Evolutionary conservation across 1,140 invertebrate genomes (phyloP).

Genomic region (Drosophila virilis): DNA sequence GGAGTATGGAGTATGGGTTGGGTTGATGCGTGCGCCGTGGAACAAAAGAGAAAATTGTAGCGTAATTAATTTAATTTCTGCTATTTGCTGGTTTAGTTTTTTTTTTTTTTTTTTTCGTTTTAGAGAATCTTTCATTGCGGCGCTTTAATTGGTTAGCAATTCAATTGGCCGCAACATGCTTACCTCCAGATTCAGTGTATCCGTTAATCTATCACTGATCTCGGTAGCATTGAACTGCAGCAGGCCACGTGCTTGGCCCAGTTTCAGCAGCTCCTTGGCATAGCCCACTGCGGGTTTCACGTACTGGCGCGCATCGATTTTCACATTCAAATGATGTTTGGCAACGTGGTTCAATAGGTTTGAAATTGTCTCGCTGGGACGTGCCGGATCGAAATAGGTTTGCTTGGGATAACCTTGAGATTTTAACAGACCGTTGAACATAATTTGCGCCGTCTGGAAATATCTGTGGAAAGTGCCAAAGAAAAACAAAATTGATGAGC

Average conservation of each 20-base stretch:
- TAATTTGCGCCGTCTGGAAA: constrained; percentile 88
- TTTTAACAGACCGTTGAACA: constrained; percentile 91
- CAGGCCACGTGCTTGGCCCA: constrained; percentile 88
- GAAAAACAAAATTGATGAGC: constrained; percentile 40
- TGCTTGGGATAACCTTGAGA: constrained; percentile 90
- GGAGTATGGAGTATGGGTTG: constrained; percentile 39
- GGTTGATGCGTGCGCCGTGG: constrained; percentile 38
- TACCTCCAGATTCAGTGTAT: constrained; percentile 90
- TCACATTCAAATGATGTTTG: constrained; percentile 89
- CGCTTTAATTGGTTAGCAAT: constrained; percentile 42
- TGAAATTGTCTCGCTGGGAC: constrained; percentile 88
- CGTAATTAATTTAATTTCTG: constrained; percentile 77
- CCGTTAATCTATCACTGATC: constrained; percentile 90
- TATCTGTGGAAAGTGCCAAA: constrained; percentile 86
- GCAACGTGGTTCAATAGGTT: constrained; percentile 88
- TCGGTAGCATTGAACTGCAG: constrained; percentile 86
- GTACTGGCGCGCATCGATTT: constrained; percentile 89
- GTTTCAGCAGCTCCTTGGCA: constrained; percentile 87
- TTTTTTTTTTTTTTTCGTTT: constrained; percentile 8
- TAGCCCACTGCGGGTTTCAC: constrained; percentile 90
- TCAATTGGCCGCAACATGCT: constrained; percentile 24
- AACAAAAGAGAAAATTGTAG: constrained; percentile 61
- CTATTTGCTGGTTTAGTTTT: constrained; percentile 27
- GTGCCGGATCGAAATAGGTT: constrained; percentile 88
- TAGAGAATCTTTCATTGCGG: constrained; percentile 4